A percentile compares a stretch with the other conserved stretches of the same genome.
Conservation (phyloP, 92 coral and sea anemone species). For the Plumapathes pennacea region DNA sequence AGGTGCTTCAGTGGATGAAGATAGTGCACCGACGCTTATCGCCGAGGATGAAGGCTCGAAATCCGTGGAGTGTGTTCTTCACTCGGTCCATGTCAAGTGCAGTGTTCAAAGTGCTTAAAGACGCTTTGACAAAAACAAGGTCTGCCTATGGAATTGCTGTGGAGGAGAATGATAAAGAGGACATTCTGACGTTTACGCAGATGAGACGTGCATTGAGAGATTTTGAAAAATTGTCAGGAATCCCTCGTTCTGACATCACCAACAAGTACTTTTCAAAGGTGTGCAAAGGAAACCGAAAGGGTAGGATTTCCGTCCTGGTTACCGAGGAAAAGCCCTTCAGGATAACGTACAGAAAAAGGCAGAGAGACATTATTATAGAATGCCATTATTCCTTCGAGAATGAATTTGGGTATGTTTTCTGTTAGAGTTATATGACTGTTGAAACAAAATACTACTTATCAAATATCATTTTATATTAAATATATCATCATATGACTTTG, state of each 20-base stretch:
- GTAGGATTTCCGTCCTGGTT: conserved; percentile 15
- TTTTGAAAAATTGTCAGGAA: conserved; percentile 22
- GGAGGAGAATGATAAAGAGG: no score
- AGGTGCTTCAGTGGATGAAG: conserved; percentile 27
- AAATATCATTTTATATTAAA: no score
- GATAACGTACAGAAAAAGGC: conserved; percentile 27
- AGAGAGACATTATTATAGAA: conserved; percentile 14
- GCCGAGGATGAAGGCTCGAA: conserved; percentile 34
- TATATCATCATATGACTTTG: no score
- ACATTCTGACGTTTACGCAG: no score
- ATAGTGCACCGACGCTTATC: conserved; percentile 24
- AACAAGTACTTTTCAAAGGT: conserved; percentile 25
- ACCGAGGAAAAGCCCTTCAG: conserved; percentile 37
- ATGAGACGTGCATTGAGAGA: conserved; percentile 15
- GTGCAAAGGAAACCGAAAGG: conserved; percentile 33
- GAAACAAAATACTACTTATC: no score
- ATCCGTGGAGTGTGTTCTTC: conserved; percentile 38
- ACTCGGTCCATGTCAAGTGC: conserved; percentile 16
- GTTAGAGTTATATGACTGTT: no score
- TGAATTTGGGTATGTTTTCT: conserved; percentile 37
- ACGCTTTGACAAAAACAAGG: not conserved
- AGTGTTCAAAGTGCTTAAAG: conserved; percentile 10
- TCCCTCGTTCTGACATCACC: conserved; percentile 11
- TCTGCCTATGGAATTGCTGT: conserved; percentile 19
- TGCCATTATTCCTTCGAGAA: conserved; percentile 44